Conservation (phyloP, 2,888 invertebrate species). For the Masnerella sp. region DNA sequence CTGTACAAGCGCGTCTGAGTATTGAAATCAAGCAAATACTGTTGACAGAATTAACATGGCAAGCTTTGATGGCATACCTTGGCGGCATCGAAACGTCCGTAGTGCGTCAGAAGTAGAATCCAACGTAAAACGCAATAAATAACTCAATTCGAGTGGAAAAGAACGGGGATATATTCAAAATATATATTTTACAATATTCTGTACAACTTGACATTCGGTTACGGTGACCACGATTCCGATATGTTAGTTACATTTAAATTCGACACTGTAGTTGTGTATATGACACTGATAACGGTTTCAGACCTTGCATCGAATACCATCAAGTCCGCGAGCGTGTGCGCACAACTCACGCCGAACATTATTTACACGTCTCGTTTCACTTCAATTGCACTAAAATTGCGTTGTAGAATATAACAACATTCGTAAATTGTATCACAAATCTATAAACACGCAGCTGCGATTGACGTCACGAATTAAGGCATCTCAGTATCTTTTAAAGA, state of each 20-base stretch:
- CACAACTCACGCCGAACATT: conserved; percentile 1
- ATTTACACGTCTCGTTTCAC: conserved; percentile 37
- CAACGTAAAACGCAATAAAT: conserved; percentile 65
- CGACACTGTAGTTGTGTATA: conserved; percentile 28
- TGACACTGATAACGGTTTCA: conserved; percentile 34
- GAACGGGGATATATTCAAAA: conserved; percentile 65
- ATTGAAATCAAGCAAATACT: conserved; percentile 66
- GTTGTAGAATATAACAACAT: conserved; percentile 60
- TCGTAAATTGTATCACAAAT: conserved; percentile 64
- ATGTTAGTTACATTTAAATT: conserved; percentile 43
- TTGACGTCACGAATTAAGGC: conserved; percentile 49
- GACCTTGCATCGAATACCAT: background rate
- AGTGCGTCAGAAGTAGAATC: conserved; percentile 40
- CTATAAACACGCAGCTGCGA: conserved; percentile 55
- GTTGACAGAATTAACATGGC: conserved; percentile 69
- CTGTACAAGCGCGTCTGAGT: conserved; percentile 65
- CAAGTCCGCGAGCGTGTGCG: no score
- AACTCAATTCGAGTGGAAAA: conserved; percentile 64
- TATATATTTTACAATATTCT: conserved; percentile 75
- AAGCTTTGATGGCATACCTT: conserved; percentile 74
- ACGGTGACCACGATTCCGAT: conserved; percentile 24
- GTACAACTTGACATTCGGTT: conserved; percentile 65
- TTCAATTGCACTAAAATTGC: conserved; percentile 70
- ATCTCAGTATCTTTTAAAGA: conserved; percentile 50
- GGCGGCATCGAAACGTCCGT: conserved; percentile 59